Evolutionary conservation across 2,888 invertebrate species (phyloP).

Genomic region (Eupithecia pulchellata): DNA sequence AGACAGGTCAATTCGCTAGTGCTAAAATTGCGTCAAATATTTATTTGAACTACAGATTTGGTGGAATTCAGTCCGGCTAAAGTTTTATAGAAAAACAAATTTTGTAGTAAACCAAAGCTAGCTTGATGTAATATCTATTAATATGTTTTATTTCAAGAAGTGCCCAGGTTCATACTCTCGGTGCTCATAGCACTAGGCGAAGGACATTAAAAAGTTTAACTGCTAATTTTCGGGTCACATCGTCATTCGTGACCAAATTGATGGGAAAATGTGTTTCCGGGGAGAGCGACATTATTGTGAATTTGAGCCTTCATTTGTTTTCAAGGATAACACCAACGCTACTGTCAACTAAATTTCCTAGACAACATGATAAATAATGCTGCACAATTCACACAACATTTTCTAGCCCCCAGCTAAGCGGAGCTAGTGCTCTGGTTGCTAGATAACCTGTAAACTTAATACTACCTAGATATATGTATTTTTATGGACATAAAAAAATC

Average conservation of each 20-base stretch:
- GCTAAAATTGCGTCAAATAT: no score
- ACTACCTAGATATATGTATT: no score
- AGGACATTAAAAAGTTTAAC: constrained; percentile 78
- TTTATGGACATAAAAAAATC: no score
- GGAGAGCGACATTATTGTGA: constrained; percentile 34
- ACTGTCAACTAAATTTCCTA: background rate
- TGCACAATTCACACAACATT: no score
- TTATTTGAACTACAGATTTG: no score
- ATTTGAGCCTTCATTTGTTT: constrained; percentile 23
- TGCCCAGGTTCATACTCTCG: constrained; percentile 31
- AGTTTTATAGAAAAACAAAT: background rate
- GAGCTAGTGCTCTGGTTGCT: no score
- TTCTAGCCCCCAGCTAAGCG: no score
- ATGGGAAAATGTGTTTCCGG: constrained; percentile 73
- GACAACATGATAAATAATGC: no score
- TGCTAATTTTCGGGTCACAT: constrained; percentile 75
- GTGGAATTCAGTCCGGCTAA: background rate
- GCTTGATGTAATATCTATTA: background rate
- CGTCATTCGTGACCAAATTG: constrained; percentile 70
- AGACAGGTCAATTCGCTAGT: no score
- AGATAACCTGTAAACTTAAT: no score
- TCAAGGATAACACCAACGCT: constrained; percentile 25
- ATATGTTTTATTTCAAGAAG: background rate
- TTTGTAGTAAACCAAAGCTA: background rate
- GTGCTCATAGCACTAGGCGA: constrained; percentile 48